Percentiles rank a stretch among this genome's conserved stretches.
Evolutionary conservation across 1,140 invertebrate species (phyloP).

Genomic region (Conopomorpha cramerella): DNA sequence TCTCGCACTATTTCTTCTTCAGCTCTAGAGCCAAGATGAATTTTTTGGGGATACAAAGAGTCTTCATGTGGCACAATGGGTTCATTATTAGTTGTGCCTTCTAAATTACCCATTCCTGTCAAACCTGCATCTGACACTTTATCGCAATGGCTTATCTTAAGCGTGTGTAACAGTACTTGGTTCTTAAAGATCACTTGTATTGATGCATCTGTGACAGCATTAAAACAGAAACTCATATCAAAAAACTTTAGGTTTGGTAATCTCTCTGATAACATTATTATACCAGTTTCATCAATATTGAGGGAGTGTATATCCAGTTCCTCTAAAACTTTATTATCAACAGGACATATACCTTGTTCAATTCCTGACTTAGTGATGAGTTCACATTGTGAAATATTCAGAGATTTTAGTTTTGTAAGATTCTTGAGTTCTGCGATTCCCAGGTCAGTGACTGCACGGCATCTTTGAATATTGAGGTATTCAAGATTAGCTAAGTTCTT

Average conservation of each 20-base stretch:
- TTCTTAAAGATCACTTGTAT: conserved; percentile 68
- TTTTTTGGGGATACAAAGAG: conserved; percentile 43
- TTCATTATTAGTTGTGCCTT: too few species aligned
- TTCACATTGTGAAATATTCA: conserved; percentile 72
- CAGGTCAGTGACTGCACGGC: conserved; percentile 65
- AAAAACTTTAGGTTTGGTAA: conserved; percentile 64
- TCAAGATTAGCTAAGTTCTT: conserved; percentile 61
- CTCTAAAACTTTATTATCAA: conserved; percentile 37
- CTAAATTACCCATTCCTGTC: conserved; percentile 63
- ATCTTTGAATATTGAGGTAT: conserved; percentile 62
- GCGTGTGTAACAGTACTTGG: conserved; percentile 61
- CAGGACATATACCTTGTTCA: conserved; percentile 58
- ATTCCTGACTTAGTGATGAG: conserved; percentile 66
- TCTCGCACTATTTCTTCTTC: conserved; percentile 70
- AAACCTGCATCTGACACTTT: conserved; percentile 71
- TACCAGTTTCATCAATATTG: conserved; percentile 64
- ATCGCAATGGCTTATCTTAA: conserved; percentile 69
- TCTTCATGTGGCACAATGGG: conserved; percentile 22
- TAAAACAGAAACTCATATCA: conserved; percentile 70
- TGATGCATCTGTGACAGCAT: conserved; percentile 69
- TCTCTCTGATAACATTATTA: conserved; percentile 61
- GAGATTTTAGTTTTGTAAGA: conserved; percentile 56
- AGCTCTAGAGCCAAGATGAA: conserved; percentile 66
- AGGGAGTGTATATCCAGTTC: conserved; percentile 67
- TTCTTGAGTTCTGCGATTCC: conserved; percentile 61